Percentiles rank a stretch among this genome's conserved stretches.
Evolutionary conservation across 2,797 vertebrate genomes (phyloP).

Genomic region (Alcedo atthis): DNA sequence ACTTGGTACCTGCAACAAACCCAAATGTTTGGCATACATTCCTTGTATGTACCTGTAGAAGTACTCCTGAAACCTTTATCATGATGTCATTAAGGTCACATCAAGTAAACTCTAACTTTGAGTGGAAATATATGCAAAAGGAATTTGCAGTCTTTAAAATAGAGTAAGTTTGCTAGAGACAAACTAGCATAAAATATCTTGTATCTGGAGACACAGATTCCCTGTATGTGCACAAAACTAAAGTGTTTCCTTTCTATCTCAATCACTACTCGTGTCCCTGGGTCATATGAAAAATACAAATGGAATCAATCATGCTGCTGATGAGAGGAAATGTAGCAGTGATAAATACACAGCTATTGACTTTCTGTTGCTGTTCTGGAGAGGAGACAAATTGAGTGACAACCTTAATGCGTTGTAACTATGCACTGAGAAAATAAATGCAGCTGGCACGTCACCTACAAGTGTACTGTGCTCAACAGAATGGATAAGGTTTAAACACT

Average conservation of each 20-base stretch:
- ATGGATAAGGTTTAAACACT: neutral
- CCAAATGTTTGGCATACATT: neutral
- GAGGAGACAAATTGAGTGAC: neutral
- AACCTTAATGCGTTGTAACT: neutral
- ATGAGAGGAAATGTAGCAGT: constrained; percentile 13
- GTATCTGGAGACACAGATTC: neutral
- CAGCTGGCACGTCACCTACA: neutral
- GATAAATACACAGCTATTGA: constrained; percentile 31
- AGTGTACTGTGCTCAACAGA: neutral
- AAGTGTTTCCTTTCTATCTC: constrained; percentile 15
- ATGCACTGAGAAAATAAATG: neutral
- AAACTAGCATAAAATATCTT: neutral
- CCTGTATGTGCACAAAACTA: neutral
- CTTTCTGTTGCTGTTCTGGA: constrained; percentile 15
- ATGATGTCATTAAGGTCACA: neutral
- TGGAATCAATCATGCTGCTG: neutral
- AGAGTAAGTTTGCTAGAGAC: neutral
- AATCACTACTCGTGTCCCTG: neutral
- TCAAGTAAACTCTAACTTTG: neutral
- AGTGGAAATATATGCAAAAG: neutral
- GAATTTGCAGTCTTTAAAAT: neutral
- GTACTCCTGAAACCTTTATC: neutral
- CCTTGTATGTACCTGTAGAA: neutral
- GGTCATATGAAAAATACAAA: constrained; percentile 3
- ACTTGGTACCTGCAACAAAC: neutral